Base-by-base conservation (phyloP, 2,797 vertebrate genomes). In the Natrix natrix region DNA sequence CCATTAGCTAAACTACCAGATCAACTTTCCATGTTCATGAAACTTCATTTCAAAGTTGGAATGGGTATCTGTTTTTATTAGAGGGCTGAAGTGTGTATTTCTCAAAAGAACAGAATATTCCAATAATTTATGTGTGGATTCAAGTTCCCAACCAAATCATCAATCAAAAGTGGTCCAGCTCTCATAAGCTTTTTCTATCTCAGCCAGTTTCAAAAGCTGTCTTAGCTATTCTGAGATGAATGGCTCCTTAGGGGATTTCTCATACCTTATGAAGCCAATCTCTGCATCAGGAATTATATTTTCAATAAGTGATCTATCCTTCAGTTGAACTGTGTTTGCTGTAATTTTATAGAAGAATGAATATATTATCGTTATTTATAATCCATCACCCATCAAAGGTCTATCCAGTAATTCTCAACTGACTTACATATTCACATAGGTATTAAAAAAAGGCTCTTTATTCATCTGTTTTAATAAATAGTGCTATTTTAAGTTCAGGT, bases 121-220 rank as follows among this genome's bases (percentile, higher is more conserved):
- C 28, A 91, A 63, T 89, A 93, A 91, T 86, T 88, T 86, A 91
- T 88, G 92, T 90, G 57, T 87, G 83, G 66, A 93, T 93, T 93
- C 87, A 48, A 88, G 48, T 93, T 91, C 26, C 32, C 87, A 43
- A 26, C 60, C 69, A 91, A 93, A 91, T 32, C 89, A 93, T 91
- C 90, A 52, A 83, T 91, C 93, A 91, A 43, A 61, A 63, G 10
- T 16, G 28, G 87, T 83, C 48, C 63, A 86, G 22, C 17, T 55
- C 63, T 93, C 63, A 83, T 91, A 93, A 93, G 86, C 60, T 78
- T 93, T 37, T 91, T 90, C 89, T 74, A 69, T 90, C 83, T 90
- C 83, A 90, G 60, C 54, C 89, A 90, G 83, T 87, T 93, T 90
- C 92, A 93, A 90, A 90, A 90, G 55, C 89, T 60, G 60, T 54